Evolutionary conservation across 1,140 invertebrate genomes (phyloP), one percentile per base, ranked within the genome.

Genomic region (Philopotamus ludificatus): DNA sequence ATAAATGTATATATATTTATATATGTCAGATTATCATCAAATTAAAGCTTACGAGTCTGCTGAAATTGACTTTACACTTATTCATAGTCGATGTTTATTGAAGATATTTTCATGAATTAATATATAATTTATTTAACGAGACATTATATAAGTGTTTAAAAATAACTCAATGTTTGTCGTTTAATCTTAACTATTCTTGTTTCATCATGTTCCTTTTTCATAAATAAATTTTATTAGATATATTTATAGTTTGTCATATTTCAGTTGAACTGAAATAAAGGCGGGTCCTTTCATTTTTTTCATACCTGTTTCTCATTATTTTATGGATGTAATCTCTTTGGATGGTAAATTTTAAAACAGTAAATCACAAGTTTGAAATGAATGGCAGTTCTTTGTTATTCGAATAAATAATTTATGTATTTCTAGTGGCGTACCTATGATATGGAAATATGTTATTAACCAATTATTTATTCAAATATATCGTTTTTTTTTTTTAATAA

Each of bases 201-300:
- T 63, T 63, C 42, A 26, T 53, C 57, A 51, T 68, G 67, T 66
- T 69, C 63, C 63, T 69, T 69, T 63, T 25, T 69, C 50, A 61
- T 62, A 26, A 62, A 47, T 61, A 57, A 58, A 21, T 67, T 41
- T 18, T 15, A 45, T 59, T 20, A 47, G 44, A 34, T 53, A 53
- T 53, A 51, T 39, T 34, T 61, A 28, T 62, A 39, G 12, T 50
- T 60, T 42, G 26, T 42, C 47, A 18, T 66, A 66, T 66, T 70
- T 70, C 68, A 70, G 68, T 70, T 70, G 68, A 70, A 58, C 68
- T 70, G 68, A 70, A 70, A 70, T 42, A 55, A 64, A 70, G 68
- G 68, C 68, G 57, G 68, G 68, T 69, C 68, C 68, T 70, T 22
- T 70, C 63, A 57, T 64, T 66, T 70, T 65, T 58, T 54, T 69